A percentile compares a stretch with the other conserved stretches of the same genome.
Conservation (phyloP, 2,888 invertebrate species). For the Salpingus planirostris region DNA sequence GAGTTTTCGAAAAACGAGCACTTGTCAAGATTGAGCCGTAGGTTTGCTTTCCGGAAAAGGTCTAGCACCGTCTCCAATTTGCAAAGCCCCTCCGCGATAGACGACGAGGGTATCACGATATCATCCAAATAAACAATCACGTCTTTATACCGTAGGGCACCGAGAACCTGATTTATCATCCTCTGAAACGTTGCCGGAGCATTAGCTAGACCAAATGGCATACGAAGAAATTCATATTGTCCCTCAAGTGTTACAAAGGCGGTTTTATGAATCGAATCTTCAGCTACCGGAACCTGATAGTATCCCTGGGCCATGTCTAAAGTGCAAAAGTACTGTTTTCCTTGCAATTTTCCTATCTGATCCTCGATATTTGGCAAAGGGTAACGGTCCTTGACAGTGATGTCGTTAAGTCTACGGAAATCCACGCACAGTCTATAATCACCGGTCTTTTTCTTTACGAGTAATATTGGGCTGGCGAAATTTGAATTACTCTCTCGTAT, state of each 20-base stretch:
- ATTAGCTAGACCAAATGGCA: conserved; percentile 5
- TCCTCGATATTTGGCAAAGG: conserved; percentile 9
- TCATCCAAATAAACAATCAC: conserved; percentile 14
- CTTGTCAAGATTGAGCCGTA: conserved; percentile 11
- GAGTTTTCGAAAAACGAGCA: conserved; percentile 8
- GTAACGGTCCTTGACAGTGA: conserved; percentile 7
- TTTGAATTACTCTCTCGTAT: conserved; percentile 6
- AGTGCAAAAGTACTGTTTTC: conserved; percentile 3
- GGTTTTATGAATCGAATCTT: conserved; percentile 5
- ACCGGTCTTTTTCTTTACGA: conserved; percentile 11
- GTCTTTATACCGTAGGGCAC: conserved; percentile 3
- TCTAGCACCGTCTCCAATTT: conserved; percentile 2
- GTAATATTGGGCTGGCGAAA: conserved; percentile 8
- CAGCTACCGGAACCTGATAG: conserved; percentile 6
- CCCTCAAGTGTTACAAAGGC: conserved; percentile 11
- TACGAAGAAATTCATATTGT: conserved; percentile 4
- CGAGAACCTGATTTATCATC: conserved; percentile 5
- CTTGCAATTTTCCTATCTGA: conserved; percentile 4
- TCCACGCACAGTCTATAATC: conserved; percentile 7
- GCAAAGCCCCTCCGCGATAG: conserved; percentile 6
- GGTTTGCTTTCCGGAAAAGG: conserved; percentile 4
- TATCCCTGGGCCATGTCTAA: conserved; percentile 7
- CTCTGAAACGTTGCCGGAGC: conserved; percentile 3
- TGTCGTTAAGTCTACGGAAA: conserved; percentile 7
- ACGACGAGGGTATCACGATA: conserved; percentile 9